phyloP scores from a whole-genome alignment of 92 coral and sea anemone species.

The Epizoanthus fatuus region DNA sequence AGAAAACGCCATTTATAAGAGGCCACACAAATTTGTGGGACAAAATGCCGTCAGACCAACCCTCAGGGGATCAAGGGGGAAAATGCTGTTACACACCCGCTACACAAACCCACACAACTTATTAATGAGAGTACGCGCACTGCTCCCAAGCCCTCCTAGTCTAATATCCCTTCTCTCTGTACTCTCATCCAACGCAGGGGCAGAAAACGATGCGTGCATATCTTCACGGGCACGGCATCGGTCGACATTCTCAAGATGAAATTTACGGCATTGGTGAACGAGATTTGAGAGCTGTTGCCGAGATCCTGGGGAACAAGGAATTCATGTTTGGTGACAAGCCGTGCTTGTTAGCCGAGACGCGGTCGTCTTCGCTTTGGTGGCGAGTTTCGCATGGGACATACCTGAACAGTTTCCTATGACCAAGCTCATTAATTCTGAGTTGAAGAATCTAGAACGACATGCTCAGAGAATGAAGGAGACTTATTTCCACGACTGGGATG shows the following conservation, averaged over 20 bases:
- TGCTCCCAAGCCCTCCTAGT: too few relatives aligned
- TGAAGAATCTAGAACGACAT: slow-evolving; percentile 75
- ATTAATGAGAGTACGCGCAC: too few relatives aligned
- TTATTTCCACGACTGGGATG: slow-evolving; percentile 87
- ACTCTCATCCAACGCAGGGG: slow-evolving; percentile 7
- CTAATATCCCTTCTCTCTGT: too few relatives aligned
- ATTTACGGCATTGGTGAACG: slow-evolving; percentile 79
- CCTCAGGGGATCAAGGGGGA: too few relatives aligned
- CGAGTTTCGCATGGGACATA: slow-evolving; percentile 65
- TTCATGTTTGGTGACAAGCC: slow-evolving; percentile 90
- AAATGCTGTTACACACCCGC: too few relatives aligned
- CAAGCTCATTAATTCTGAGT: slow-evolving; percentile 55
- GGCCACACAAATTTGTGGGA: too few relatives aligned
- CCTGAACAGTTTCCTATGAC: slow-evolving; percentile 73
- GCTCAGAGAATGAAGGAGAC: slow-evolving; percentile 81
- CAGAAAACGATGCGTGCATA: slow-evolving; percentile 47
- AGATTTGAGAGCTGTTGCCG: slow-evolving; percentile 9
- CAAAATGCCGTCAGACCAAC: too few relatives aligned
- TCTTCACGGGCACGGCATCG: slow-evolving; percentile 56
- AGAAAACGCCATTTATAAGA: too few relatives aligned
- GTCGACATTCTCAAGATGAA: slow-evolving; percentile 67
- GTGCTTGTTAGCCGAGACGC: slow-evolving; percentile 83
- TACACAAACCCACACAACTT: too few relatives aligned
- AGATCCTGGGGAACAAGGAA: slow-evolving; percentile 76
- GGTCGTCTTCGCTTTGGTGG: slow-evolving; percentile 76